Evolutionary conservation across 2,888 invertebrate species (phyloP).

Genomic region (Latheticus oryzae): DNA sequence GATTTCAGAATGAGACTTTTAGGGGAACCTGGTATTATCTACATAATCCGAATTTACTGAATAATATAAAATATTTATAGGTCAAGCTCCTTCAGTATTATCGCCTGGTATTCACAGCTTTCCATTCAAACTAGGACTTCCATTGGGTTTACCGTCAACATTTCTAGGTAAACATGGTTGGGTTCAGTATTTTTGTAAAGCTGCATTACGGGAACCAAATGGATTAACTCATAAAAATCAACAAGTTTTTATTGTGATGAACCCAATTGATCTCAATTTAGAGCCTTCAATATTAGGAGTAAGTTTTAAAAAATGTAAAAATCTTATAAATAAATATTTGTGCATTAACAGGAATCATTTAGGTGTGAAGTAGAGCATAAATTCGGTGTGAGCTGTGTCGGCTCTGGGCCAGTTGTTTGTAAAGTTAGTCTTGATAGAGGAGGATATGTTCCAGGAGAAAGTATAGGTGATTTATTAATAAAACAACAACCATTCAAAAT

Average conservation of each 20-base stretch:
- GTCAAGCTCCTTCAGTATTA: constrained; percentile 83
- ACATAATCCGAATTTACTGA: constrained; percentile 7
- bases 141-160: constrained; percentile 90
- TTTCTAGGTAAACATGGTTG: constrained; percentile 94
- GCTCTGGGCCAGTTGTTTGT: constrained; percentile 88
- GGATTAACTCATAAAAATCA: constrained; percentile 94
- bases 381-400: constrained; percentile 88
- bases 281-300: constrained; percentile 90
- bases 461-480: no score
- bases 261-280: constrained; percentile 91
- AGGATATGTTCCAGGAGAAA: constrained; percentile 95
- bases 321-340: constrained; percentile 46
- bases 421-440: constrained; percentile 89
- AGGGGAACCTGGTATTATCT: constrained; percentile 81
- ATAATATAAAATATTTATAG: constrained; percentile 63
- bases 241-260: constrained; percentile 97
- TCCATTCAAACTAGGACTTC: constrained; percentile 91
- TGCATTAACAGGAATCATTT: constrained; percentile 79
- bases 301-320: constrained; percentile 66
- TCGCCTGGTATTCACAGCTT: constrained; percentile 96
- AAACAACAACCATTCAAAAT: background rate
- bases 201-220: constrained; percentile 87
- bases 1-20: constrained; percentile 93
- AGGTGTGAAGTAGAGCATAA: constrained; percentile 92
- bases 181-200: constrained; percentile 95